These are phyloP conservation scores for Ommatoiulus sabulosus DNA, from an alignment of 2,888 invertebrate species.

Conservation along the genomic window DNA sequence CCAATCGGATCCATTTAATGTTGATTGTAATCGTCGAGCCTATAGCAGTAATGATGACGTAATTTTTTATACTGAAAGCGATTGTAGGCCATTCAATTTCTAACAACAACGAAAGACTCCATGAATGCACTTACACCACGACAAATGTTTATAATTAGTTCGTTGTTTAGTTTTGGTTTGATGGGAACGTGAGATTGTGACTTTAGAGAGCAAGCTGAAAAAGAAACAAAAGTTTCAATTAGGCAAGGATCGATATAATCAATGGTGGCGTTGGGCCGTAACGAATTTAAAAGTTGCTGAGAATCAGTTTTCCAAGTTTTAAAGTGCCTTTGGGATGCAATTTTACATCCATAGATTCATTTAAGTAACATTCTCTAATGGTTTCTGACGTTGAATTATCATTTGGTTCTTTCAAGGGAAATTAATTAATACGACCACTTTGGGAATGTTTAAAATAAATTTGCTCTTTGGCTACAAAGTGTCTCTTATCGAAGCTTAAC, in stretches of 20 bases:
- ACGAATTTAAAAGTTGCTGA: not conserved
- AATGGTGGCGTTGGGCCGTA: not conserved
- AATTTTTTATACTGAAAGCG: no score
- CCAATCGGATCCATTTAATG: no score
- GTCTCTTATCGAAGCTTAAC: not conserved
- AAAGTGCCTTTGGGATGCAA: not conserved
- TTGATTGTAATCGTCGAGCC: no score
- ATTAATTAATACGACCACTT: not conserved
- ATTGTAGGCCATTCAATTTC: no score
- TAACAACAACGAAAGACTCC: no score
- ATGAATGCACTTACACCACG: no score
- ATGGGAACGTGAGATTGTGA: not conserved
- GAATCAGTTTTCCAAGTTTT: not conserved
- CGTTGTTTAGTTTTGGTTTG: not conserved
- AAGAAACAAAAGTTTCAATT: not conserved
- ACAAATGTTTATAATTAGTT: not conserved
- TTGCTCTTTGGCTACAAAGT: not conserved
- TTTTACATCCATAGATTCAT: not conserved
- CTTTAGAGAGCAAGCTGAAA: not conserved
- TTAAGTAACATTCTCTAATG: constrained; percentile 2
- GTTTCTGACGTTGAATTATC: constrained; percentile 14
- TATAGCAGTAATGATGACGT: no score
- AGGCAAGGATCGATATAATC: not conserved
- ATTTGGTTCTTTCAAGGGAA: not conserved
- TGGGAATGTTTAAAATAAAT: not conserved